Evolutionary conservation across 2,888 invertebrate genomes (phyloP), one percentile per base, ranked within the genome.

Genomic region (Yponomeuta malinellus): DNA sequence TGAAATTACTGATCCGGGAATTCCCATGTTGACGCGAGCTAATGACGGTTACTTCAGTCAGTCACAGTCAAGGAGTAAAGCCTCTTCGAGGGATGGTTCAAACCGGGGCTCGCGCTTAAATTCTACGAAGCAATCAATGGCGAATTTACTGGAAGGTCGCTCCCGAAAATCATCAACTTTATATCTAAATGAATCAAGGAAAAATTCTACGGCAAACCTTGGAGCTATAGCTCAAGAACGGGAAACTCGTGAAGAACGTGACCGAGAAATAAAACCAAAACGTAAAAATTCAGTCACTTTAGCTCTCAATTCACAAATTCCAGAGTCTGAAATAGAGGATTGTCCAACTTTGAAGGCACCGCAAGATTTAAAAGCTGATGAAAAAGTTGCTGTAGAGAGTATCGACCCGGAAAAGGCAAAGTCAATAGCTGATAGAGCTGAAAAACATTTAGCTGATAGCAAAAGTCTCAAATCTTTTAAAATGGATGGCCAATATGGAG

Each of bases 1-100:
- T 77, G 94, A 95, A 84, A 94, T 95, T 37, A 94, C 93, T 2
- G 94, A 94, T 73, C 94, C 95, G 0, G 94, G 94, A 70, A 91
- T 94, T 8, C 95, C 95, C 0, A 95, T 95, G 95, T 92, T 95
- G 92, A 80, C 94, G 37, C 82, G 90, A 73, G 92, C 93, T 10
- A 95, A 94, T 74, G 94, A 94, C 76, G 94, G 94, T 2, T 94
- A 94, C 84, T 94, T 92, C 76, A 93, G 93, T 76, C 93, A 92
- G 70, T 91, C 91, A 2, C 91, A 90, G 76, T 90, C 92, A 1
- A 85, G 78, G 77, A 92, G 89, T 73, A 84, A 81, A 74, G 43
- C 89, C 15, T 86, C 90, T 29, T 91, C 90, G 33, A 81, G 85
- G 77, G 91, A 91, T 72, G 87, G 84, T 10, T 92, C 92, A 23